Evolutionary conservation across 2,888 invertebrate genomes (phyloP).

Genomic region (Xanthostigma xanthostigma): DNA sequence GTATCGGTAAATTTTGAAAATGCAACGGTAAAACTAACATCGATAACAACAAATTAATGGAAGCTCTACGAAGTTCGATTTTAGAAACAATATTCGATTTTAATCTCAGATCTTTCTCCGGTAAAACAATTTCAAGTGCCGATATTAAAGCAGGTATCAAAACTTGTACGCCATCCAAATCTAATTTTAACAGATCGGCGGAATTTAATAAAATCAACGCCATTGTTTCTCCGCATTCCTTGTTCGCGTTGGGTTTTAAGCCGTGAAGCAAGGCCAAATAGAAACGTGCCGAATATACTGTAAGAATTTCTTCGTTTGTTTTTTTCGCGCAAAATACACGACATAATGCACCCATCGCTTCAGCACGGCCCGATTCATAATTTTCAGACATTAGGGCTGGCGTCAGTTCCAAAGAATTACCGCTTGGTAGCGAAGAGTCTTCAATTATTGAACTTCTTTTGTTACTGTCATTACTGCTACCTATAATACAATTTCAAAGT

Average conservation of each 20-base stretch:
- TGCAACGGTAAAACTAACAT: slow-evolving; percentile 87
- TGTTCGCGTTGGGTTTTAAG: slow-evolving; percentile 50
- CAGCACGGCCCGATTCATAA: slow-evolving; percentile 77
- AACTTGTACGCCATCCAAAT: slow-evolving; percentile 84
- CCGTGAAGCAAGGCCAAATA: slow-evolving; percentile 86
- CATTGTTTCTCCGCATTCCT: slow-evolving; percentile 60
- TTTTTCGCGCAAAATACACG: slow-evolving; percentile 92
- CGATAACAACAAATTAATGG: slow-evolving; percentile 81
- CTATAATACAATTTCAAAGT: slow-evolving; percentile 15
- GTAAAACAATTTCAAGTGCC: slow-evolving; percentile 81
- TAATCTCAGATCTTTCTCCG: slow-evolving; percentile 69
- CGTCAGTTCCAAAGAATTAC: slow-evolving; percentile 49
- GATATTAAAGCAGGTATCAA: slow-evolving; percentile 79
- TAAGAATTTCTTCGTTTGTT: slow-evolving; percentile 83
- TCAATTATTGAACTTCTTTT: slow-evolving; percentile 51
- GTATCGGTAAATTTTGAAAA: slow-evolving; percentile 62
- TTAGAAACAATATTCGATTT: slow-evolving; percentile 53
- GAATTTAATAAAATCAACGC: slow-evolving; percentile 80
- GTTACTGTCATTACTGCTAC: slow-evolving; percentile 31
- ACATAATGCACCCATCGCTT: slow-evolving; percentile 89
- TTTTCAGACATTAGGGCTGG: slow-evolving; percentile 57
- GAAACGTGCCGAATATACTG: slow-evolving; percentile 85
- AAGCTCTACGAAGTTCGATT: slow-evolving; percentile 73
- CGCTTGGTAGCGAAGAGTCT: slow-evolving; percentile 38
- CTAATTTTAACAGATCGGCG: slow-evolving; percentile 72